These are phyloP conservation scores for Anthopleura xanthogrammica DNA, from an alignment of 92 coral and sea anemone species.

Conservation along the genomic window DNA sequence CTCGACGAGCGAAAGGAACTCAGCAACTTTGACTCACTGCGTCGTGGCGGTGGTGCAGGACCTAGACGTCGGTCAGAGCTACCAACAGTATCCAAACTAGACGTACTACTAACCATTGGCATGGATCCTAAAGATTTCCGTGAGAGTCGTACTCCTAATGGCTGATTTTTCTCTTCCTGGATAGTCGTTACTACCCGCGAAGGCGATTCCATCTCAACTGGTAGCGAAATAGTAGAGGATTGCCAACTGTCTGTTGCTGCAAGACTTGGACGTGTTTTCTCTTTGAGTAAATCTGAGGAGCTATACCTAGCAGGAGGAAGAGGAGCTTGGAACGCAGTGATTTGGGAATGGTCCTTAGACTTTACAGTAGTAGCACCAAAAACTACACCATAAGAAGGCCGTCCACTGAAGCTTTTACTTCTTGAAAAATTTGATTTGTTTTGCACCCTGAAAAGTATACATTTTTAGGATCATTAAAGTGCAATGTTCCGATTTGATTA, in stretches of 20 bases:
- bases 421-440: conserved; percentile 39
- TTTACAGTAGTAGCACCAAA: conserved; percentile 63
- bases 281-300: conserved; percentile 70
- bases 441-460: not conserved
- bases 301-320: conserved; percentile 69
- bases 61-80: conserved; percentile 62
- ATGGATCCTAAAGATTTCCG: conserved; percentile 47
- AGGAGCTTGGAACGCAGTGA: conserved; percentile 56
- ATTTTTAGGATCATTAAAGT: not conserved
- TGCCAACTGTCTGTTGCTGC: conserved; percentile 32
- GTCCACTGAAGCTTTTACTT: conserved; percentile 74
- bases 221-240: conserved; percentile 45
- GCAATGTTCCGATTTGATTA: no score
- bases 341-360: conserved; percentile 33
- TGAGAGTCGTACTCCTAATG: conserved; percentile 35
- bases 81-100: conserved; percentile 70
- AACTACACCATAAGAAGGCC: conserved; percentile 57
- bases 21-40: conserved; percentile 67
- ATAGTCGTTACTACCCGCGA: conserved; percentile 24
- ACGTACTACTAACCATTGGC: conserved; percentile 64
- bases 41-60: conserved; percentile 86
- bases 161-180: conserved; percentile 30
- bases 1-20: conserved; percentile 65
- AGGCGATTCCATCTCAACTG: conserved; percentile 35
- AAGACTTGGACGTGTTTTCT: conserved; percentile 30